These are phyloP conservation scores for Pseudomyrmex gracilis DNA, from an alignment of 1,140 invertebrate species.

Conservation along the genomic window DNA sequence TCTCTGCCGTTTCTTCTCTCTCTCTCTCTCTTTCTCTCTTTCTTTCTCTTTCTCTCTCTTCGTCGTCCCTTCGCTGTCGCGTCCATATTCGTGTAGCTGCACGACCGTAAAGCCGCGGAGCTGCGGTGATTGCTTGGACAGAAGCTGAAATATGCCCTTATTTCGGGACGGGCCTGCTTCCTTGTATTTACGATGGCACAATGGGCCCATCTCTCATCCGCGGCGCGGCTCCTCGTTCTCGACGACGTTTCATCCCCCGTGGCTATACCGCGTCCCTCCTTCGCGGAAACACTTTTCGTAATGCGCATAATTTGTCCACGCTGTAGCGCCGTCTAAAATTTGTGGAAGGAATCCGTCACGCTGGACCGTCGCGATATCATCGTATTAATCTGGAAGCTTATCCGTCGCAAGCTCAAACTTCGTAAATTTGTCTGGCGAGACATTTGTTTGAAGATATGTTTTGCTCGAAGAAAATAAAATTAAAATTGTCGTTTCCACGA, in stretches of 20 bases:
- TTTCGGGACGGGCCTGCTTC: constrained; percentile 60
- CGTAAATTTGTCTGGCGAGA: not conserved
- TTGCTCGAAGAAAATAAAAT: not conserved
- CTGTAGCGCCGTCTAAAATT: constrained; percentile 51
- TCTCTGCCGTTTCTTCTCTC: constrained; percentile 27
- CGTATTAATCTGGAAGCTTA: constrained; percentile 1
- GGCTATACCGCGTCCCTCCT: constrained; percentile 20
- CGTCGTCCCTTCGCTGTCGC: constrained; percentile 49
- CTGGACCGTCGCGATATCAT: constrained; percentile 7
- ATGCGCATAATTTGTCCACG: constrained; percentile 78
- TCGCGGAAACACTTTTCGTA: constrained; percentile 66
- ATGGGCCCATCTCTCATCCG: constrained; percentile 78
- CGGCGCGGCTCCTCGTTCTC: constrained; percentile 68
- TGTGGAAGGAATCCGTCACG: constrained; percentile 46
- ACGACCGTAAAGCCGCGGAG: constrained; percentile 54
- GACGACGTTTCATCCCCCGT: constrained; percentile 59
- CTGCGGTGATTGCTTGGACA: constrained; percentile 73
- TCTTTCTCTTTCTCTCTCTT: constrained; percentile 22
- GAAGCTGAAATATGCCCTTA: constrained; percentile 59
- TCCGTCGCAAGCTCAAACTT: not conserved
- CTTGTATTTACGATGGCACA: constrained; percentile 71
- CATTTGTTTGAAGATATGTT: not conserved
- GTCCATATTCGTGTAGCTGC: constrained; percentile 37
- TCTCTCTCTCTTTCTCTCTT: constrained; percentile 1
- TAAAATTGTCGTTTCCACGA: not conserved